Conservation (phyloP, 2,797 vertebrate species). For the Rachycentron canadum region DNA sequence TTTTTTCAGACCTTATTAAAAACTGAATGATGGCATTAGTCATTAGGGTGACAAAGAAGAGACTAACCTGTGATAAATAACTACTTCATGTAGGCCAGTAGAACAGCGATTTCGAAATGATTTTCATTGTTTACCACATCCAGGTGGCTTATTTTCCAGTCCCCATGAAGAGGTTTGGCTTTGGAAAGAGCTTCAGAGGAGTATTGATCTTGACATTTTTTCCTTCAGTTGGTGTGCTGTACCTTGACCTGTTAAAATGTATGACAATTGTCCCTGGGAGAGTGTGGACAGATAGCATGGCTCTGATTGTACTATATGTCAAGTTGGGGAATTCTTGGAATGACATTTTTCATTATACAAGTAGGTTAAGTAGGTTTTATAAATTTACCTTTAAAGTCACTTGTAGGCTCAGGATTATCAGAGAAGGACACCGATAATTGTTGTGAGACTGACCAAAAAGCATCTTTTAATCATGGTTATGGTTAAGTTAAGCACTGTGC, state of each 20-base stretch:
- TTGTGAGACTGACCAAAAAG: neutral
- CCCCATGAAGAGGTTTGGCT: neutral
- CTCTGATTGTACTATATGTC: neutral
- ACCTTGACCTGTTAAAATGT: neutral
- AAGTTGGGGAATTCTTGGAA: neutral
- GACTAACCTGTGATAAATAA: neutral
- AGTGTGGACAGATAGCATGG: neutral
- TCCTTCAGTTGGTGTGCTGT: neutral
- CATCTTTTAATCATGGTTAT: neutral
- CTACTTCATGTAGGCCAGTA: neutral
- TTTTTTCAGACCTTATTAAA: neutral
- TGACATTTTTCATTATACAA: neutral
- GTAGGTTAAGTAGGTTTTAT: neutral
- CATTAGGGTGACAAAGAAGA: neutral
- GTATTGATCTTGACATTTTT: slow-evolving; percentile 2
- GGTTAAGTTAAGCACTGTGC: neutral
- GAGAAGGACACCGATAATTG: neutral
- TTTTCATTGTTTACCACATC: slow-evolving; percentile 4
- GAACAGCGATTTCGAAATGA: neutral
- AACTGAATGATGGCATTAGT: neutral
- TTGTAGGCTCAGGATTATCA: neutral
- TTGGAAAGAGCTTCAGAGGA: neutral
- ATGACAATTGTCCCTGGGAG: neutral
- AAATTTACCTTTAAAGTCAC: neutral
- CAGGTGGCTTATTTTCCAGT: neutral